phyloP scores from a whole-genome alignment of 1,140 invertebrate genomes.

The Drosophila nigromelanica region DNA sequence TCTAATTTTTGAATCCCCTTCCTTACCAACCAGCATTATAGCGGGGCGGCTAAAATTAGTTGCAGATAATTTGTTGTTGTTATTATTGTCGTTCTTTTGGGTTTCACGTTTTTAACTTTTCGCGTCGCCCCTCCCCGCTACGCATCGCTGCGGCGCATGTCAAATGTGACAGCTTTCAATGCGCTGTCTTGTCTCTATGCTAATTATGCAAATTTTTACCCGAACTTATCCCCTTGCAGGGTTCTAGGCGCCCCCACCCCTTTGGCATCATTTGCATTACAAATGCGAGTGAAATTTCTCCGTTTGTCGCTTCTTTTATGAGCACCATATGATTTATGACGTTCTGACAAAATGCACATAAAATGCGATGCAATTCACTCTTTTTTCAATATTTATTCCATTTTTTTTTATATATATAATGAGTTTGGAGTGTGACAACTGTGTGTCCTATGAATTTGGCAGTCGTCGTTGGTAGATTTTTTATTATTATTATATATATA shows the following conservation, averaged over 20 bases:
- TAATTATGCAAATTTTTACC: slow-evolving; percentile 73
- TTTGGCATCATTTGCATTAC: slow-evolving; percentile 64
- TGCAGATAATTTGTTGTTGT: slow-evolving; percentile 63
- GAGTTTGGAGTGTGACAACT: slow-evolving; percentile 28
- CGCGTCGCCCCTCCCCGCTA: not conserved
- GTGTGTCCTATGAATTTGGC: slow-evolving; percentile 24
- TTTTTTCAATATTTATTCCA: slow-evolving; percentile 30
- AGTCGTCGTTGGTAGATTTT: not conserved
- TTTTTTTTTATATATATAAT: slow-evolving; percentile 22
- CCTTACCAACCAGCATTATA: not conserved
- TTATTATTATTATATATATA: not conserved
- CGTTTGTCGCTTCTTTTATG: slow-evolving; percentile 29
- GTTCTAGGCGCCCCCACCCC: slow-evolving; percentile 10
- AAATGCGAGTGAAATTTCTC: slow-evolving; percentile 48
- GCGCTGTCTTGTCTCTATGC: slow-evolving; percentile 58
- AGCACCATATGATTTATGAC: slow-evolving; percentile 65
- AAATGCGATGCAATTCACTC: slow-evolving; percentile 42
- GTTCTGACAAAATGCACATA: slow-evolving; percentile 34
- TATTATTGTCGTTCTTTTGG: slow-evolving; percentile 28
- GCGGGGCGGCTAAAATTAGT: slow-evolving; percentile 62
- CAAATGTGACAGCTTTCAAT: slow-evolving; percentile 76
- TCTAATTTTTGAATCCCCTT: slow-evolving; percentile 24
- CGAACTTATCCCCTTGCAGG: not conserved
- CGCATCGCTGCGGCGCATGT: slow-evolving; percentile 40
- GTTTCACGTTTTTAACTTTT: slow-evolving; percentile 18